Evolutionary conservation across 2,113 vertebrate genomes (phyloP).

Genomic region (Trichomycterus rosablanca): DNA sequence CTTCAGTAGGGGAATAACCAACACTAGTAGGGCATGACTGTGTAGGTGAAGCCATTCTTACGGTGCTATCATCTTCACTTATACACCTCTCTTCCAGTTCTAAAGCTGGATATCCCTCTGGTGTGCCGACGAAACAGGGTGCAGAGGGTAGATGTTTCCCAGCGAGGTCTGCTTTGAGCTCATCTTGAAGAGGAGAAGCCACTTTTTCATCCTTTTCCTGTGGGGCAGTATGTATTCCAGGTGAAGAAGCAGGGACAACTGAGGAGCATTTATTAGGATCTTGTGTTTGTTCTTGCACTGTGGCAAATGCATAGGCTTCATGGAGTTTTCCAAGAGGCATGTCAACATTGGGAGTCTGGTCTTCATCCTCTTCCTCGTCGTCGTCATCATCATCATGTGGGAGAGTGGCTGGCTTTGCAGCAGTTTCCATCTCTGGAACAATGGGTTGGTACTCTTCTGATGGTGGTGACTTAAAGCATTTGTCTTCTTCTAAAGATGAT

Average conservation of each 20-base stretch:
- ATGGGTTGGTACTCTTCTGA: conserved; percentile 82
- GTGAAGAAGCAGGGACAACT: conserved; percentile 31
- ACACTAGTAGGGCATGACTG: conserved; percentile 90
- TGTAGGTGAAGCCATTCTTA: conserved; percentile 90
- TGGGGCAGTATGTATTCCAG: conserved; percentile 31
- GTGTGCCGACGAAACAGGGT: conserved; percentile 50
- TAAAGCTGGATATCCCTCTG: conserved; percentile 57
- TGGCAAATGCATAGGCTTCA: conserved; percentile 66
- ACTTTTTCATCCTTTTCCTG: conserved; percentile 42
- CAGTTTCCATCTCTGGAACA: conserved; percentile 69
- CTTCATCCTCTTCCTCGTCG: conserved; percentile 77
- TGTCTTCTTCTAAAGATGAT: conserved; percentile 94
- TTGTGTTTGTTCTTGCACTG: conserved; percentile 63
- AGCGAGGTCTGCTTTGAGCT: conserved; percentile 33
- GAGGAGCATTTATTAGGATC: conserved; percentile 35
- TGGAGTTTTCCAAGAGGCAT: conserved; percentile 74
- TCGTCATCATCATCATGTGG: conserved; percentile 71
- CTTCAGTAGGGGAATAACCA: conserved; percentile 88
- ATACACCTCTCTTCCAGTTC: conserved; percentile 84
- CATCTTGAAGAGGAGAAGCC: conserved; percentile 38
- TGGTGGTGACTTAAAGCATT: conserved; percentile 92
- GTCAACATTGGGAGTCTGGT: conserved; percentile 73
- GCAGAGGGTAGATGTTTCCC: conserved; percentile 52
- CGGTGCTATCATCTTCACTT: conserved; percentile 91
- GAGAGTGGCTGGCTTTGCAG: conserved; percentile 55